A percentile compares a stretch with the other conserved stretches of the same genome.
phyloP scores from a whole-genome alignment of 2,113 vertebrate genomes.

The Ictalurus punctatus region DNA sequence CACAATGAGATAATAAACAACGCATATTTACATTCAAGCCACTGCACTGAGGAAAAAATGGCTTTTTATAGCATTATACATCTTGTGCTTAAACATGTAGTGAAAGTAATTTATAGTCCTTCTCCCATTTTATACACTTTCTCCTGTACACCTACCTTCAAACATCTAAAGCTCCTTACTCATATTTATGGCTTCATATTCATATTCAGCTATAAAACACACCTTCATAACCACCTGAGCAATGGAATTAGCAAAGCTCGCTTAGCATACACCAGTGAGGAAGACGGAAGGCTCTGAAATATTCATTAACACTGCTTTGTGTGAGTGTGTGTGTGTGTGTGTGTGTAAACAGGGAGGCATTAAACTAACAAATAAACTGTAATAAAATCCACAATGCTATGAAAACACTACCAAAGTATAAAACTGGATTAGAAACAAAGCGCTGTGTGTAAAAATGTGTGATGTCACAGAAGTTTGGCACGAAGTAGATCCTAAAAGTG shows the following conservation, averaged over 20 bases:
- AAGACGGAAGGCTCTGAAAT: background rate
- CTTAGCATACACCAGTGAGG: background rate
- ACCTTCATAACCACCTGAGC: background rate
- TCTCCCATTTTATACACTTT: background rate
- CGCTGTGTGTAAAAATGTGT: background rate
- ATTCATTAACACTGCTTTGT: background rate
- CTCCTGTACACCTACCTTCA: slow-evolving; percentile 17
- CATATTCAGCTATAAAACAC: background rate
- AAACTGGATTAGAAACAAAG: background rate
- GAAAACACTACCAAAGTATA: slow-evolving; percentile 14
- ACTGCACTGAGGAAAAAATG: slow-evolving; percentile 15
- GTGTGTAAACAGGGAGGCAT: background rate
- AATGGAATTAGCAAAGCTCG: background rate
- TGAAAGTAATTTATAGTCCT: slow-evolving; percentile 11
- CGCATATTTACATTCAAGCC: background rate
- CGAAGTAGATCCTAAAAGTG: background rate
- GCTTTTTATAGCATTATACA: background rate
- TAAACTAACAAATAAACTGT: background rate
- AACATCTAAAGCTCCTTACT: background rate
- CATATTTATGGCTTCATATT: slow-evolving; percentile 25
- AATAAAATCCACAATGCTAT: background rate
- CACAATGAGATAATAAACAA: slow-evolving; percentile 8
- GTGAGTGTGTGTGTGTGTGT: slow-evolving; percentile 5
- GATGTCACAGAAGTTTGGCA: slow-evolving; percentile 40
- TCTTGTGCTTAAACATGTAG: slow-evolving; percentile 43